These are phyloP conservation scores for Stenopsyche tienmushanensis DNA, from an alignment of 1,140 invertebrate species.

Conservation along the genomic window DNA sequence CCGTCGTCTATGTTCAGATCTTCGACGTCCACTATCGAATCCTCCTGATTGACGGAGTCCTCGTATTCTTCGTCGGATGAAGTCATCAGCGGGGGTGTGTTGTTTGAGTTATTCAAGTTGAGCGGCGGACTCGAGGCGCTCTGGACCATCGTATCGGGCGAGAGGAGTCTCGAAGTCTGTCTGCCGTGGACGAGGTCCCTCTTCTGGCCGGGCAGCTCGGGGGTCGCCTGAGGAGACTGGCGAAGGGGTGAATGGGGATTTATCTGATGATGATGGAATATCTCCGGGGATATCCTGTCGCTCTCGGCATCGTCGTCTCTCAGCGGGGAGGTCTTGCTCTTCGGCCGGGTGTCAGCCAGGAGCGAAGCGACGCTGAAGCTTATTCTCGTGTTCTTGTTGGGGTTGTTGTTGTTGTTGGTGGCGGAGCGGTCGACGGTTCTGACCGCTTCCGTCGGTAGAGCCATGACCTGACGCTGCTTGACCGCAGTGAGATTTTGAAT, in stretches of 20 bases:
- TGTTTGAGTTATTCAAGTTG: conserved; percentile 45
- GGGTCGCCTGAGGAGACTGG: conserved; percentile 51
- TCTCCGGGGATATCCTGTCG: conserved; percentile 45
- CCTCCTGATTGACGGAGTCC: conserved; percentile 63
- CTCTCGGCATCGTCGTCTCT: conserved; percentile 48
- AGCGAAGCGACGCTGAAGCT: conserved; percentile 71
- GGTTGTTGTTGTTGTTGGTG: conserved; percentile 48
- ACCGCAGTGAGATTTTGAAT: conserved; percentile 53
- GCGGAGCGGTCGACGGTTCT: conserved; percentile 45
- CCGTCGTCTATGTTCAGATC: conserved; percentile 59
- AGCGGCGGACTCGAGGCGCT: conserved; percentile 45
- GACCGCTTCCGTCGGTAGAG: conserved; percentile 57
- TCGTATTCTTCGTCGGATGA: conserved; percentile 64
- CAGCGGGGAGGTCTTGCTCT: conserved; percentile 42
- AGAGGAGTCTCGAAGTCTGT: conserved; percentile 35
- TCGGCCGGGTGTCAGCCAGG: conserved; percentile 63
- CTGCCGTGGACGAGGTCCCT: conserved; percentile 44
- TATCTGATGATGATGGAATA: conserved; percentile 51
- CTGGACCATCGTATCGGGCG: conserved; percentile 45
- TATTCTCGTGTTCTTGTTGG: conserved; percentile 56
- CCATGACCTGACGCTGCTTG: conserved; percentile 55
- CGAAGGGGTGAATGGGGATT: conserved; percentile 53
- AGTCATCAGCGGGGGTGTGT: conserved; percentile 45
- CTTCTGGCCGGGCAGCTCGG: conserved; percentile 51
- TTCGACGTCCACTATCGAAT: conserved; percentile 68